A percentile compares a stretch with the other conserved stretches of the same genome.
phyloP scores from a whole-genome alignment of 2,113 vertebrate species.

The Salvator merianae region DNA sequence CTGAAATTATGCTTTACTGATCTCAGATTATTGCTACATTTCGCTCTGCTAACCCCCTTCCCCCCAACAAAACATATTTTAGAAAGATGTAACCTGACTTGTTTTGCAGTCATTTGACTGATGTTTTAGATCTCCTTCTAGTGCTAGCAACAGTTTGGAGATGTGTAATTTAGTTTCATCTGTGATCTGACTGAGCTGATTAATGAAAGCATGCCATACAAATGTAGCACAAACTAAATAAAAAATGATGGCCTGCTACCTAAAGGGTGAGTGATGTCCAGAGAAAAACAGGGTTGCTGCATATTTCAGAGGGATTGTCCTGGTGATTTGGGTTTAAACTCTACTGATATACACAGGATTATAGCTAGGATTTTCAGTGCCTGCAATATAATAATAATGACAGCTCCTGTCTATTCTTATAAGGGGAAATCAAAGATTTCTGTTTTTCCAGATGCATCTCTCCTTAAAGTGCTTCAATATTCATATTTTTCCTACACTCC shows the following conservation, averaged over 20 bases:
- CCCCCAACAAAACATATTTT: slow-evolving; percentile 58
- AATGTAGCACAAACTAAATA: background rate
- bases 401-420: background rate
- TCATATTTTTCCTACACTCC: too few relatives aligned
- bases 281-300: background rate
- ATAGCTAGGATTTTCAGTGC: background rate
- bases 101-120: slow-evolving; percentile 37
- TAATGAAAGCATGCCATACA: background rate
- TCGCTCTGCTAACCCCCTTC: slow-evolving; percentile 51
- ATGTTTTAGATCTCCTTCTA: slow-evolving; percentile 5
- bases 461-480: background rate
- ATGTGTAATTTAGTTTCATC: slow-evolving; percentile 2
- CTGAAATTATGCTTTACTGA: slow-evolving; percentile 59
- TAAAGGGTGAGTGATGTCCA: background rate
- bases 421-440: background rate
- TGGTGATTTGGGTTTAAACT: background rate
- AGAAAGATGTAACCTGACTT: slow-evolving; percentile 57
- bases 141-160: background rate
- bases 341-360: slow-evolving; percentile 4
- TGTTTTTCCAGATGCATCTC: background rate
- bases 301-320: background rate
- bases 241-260: background rate
- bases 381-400: background rate
- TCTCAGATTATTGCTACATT: slow-evolving; percentile 67
- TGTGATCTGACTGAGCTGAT: background rate